Evolutionary conservation across 2,888 invertebrate genomes (phyloP), one percentile per base, ranked within the genome.

Genomic region (Cheilosia urbana): DNA sequence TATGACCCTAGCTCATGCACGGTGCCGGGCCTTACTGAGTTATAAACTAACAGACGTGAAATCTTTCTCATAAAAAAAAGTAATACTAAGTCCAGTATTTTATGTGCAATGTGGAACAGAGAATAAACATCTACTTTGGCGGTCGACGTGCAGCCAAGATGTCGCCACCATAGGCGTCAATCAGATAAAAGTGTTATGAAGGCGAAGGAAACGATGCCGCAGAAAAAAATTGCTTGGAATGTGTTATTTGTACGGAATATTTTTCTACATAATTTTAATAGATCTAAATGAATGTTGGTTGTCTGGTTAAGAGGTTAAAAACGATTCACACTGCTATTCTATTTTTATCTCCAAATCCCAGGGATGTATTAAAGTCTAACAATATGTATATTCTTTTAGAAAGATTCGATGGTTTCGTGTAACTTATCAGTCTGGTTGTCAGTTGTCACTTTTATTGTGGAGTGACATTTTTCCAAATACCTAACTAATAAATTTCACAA

Each of bases 1-100:
- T 85, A 85, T 85, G 85, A 85, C 80, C 85, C 85, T 81, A 76
- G 81, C 81, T 76, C 85, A 85, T 85, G 85, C 85, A 81, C 68
- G 45, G 51, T 40, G 37, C 11, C 47, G 58, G 47, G 9, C 57
- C 42, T 57, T 71, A 72, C 49, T 60, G 71, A 72, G 55, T 72
- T 85, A 81, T 77, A 80, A 81, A 80, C 68, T 77, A 76, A 63
- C 81, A 72, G 77, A 68, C 72, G 65, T 81, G 63, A 76, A 68
- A 57, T 65, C 68, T 55, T 47, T 51, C 51, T 13, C 21, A 51
- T 49, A 55, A 83, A 62, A 17, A 37, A 71, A 47, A 58, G 37
- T 15, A 42, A 2, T 62, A 71, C 65, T 62, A 72, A 77, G 62
- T 58, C 57, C 58, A 68, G 75, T 66, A 75, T 69, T 83, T 83